These are phyloP conservation scores for Lerema accius DNA, from an alignment of 1,140 invertebrate genomes.

Conservation along the genomic window DNA sequence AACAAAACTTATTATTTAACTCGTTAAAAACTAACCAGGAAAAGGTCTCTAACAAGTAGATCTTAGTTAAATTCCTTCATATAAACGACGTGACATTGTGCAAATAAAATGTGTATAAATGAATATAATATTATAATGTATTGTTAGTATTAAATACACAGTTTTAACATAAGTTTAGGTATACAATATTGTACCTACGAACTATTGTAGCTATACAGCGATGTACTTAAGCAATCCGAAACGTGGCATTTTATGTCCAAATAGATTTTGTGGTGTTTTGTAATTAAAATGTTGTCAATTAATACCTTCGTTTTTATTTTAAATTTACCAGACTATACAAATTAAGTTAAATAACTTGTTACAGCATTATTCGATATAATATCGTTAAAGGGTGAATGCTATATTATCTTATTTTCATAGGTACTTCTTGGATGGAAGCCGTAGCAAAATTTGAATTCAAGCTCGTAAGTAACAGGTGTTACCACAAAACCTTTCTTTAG, in stretches of 20 bases:
- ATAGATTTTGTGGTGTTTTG: constrained; percentile 82
- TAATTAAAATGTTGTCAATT: constrained; percentile 83
- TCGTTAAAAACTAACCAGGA: not conserved
- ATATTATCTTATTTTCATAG: too few relatives aligned
- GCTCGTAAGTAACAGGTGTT: not conserved
- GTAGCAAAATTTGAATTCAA: not conserved
- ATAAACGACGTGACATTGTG: constrained; percentile 45
- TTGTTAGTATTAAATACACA: constrained; percentile 78
- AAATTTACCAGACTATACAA: too few relatives aligned
- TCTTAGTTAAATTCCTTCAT: not conserved
- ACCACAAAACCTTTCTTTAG: not conserved
- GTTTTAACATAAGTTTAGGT: constrained; percentile 66
- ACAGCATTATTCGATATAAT: too few relatives aligned
- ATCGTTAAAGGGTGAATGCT: too few relatives aligned
- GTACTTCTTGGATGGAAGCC: too few relatives aligned
- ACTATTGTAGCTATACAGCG: constrained; percentile 70
- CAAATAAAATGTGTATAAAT: constrained; percentile 69
- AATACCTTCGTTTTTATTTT: constrained; percentile 55
- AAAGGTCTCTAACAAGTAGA: constrained; percentile 11
- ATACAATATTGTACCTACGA: constrained; percentile 66
- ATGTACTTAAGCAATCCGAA: constrained; percentile 78
- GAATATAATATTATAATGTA: constrained; percentile 66
- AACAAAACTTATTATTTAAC: too few relatives aligned
- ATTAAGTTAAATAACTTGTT: too few relatives aligned
- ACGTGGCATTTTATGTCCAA: constrained; percentile 74